Evolutionary conservation across 2,113 vertebrate species (phyloP).

Genomic region (Brachypodius melanocephalos): DNA sequence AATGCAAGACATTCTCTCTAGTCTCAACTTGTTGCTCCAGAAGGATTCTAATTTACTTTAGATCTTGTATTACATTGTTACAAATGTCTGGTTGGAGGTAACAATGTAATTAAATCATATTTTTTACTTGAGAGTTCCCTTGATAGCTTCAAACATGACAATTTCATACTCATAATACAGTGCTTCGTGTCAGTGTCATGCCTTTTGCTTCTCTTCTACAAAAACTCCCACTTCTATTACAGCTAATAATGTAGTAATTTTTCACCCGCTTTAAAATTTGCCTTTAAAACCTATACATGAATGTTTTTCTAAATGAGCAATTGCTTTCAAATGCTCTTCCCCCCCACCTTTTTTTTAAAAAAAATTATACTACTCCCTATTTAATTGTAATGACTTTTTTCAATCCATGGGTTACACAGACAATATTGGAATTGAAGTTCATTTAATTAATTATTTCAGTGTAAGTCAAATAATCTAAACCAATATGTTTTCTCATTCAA

Average conservation of each 20-base stretch:
- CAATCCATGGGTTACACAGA: not conserved
- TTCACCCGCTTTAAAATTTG: not conserved
- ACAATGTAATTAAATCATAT: not conserved
- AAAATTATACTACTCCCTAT: not conserved
- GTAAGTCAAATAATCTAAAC: not conserved
- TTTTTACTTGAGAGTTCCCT: not conserved
- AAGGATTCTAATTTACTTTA: not conserved
- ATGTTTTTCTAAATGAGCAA: not conserved
- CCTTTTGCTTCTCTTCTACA: not conserved
- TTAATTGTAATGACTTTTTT: not conserved
- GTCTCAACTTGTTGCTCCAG: not conserved
- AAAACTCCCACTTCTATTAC: not conserved
- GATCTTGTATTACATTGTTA: not conserved
- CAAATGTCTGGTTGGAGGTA: not conserved
- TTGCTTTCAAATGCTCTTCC: not conserved
- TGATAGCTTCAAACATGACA: not conserved
- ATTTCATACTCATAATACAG: not conserved
- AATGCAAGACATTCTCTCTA: not conserved
- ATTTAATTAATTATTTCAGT: not conserved
- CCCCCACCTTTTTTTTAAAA: accelerated
- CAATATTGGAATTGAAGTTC: not conserved
- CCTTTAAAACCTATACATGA: not conserved
- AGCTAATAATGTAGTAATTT: not conserved
- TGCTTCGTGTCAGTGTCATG: not conserved
- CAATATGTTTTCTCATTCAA: not conserved